These are phyloP conservation scores for Aphelinus certus DNA, from an alignment of 1,140 invertebrate genomes.

Conservation along the genomic window DNA sequence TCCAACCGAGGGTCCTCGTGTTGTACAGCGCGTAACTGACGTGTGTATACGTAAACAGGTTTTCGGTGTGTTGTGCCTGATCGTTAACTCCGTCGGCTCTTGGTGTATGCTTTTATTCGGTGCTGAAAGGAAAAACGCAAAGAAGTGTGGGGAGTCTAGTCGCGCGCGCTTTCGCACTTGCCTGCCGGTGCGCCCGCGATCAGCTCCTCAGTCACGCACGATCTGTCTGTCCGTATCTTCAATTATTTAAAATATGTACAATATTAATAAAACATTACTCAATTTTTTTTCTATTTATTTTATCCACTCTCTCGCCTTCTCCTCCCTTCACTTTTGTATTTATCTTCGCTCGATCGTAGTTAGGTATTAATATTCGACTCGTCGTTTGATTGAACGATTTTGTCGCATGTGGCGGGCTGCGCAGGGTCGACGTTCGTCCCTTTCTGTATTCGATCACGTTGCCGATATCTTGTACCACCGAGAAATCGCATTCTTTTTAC, in stretches of 20 bases:
- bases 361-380: too few species aligned
- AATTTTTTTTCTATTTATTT: conserved; percentile 47
- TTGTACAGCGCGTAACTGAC: too few species aligned
- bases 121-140: conserved; percentile 54
- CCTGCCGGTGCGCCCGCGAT: conserved; percentile 31
- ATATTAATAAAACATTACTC: conserved; percentile 64
- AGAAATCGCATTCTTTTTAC: too few species aligned
- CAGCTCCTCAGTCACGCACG: conserved; percentile 52
- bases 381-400: too few species aligned
- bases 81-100: too few species aligned
- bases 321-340: too few species aligned
- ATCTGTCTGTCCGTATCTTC: conserved; percentile 55
- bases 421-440: conserved; percentile 38
- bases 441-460: background rate
- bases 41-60: too few species aligned
- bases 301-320: conserved; percentile 12
- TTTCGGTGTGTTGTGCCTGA: too few species aligned
- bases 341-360: too few species aligned
- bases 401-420: conserved; percentile 48
- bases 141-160: conserved; percentile 44
- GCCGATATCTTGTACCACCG: too few species aligned
- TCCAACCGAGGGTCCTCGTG: too few species aligned
- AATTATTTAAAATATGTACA: conserved; percentile 65
- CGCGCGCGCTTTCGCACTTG: conserved; percentile 37
- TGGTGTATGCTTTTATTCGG: background rate